Conservation (phyloP, 2,888 invertebrate species). For the Drosophila merina region DNA sequence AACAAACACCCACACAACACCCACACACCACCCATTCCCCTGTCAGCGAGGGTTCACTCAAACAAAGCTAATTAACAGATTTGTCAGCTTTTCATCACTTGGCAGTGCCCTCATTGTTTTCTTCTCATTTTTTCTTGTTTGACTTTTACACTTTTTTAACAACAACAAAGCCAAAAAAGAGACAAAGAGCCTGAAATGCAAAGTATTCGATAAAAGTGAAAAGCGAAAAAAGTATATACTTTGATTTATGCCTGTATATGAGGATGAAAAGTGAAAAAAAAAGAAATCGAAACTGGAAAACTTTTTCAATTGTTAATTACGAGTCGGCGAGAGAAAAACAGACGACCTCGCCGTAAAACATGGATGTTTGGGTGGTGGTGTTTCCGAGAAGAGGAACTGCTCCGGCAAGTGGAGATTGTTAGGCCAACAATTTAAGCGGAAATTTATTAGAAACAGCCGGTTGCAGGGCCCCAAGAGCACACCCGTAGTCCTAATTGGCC, state of each 20-base stretch:
- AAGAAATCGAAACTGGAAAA: conserved; percentile 47
- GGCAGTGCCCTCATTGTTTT: conserved; percentile 43
- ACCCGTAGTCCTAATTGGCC: conserved; percentile 62
- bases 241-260: conserved; percentile 24
- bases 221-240: conserved; percentile 19
- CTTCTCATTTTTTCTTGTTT: conserved; percentile 63
- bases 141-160: conserved; percentile 74
- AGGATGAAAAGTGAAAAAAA: conserved; percentile 6
- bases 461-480: conserved; percentile 32
- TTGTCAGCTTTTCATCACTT: conserved; percentile 79
- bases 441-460: conserved; percentile 76
- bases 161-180: conserved; percentile 26
- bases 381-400: neutral
- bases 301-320: conserved; percentile 73
- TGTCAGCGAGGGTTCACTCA: conserved; percentile 57
- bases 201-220: conserved; percentile 55
- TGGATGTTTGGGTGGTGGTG: neutral
- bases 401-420: conserved; percentile 40
- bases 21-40: neutral
- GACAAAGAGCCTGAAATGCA: conserved; percentile 43
- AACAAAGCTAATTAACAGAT: conserved; percentile 80
- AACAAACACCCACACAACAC: neutral
- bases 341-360: conserved; percentile 8
- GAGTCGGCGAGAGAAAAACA: conserved; percentile 34
- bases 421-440: conserved; percentile 72